Evolutionary conservation across 2,113 vertebrate genomes (phyloP).

Genomic region (Atlantisia rogersi): DNA sequence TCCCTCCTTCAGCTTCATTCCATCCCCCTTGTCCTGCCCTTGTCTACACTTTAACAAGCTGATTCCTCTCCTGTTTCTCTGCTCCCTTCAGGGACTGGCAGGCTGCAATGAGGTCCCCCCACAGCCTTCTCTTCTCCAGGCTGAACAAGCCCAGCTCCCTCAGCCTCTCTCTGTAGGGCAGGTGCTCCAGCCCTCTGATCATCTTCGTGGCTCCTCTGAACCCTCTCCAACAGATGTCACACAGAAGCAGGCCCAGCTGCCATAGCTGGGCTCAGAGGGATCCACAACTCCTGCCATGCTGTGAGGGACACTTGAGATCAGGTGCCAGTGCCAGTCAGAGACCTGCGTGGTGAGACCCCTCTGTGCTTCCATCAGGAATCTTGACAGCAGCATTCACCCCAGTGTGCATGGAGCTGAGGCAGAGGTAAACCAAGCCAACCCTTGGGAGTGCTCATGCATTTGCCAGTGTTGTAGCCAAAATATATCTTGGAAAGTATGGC

Average conservation of each 20-base stretch:
- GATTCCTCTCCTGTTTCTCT: no score
- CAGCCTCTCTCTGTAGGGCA: no score
- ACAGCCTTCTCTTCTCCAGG: no score
- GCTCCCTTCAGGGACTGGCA: no score
- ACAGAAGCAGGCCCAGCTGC: neutral
- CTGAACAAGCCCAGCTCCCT: no score
- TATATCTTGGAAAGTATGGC: neutral
- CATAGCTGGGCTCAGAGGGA: neutral
- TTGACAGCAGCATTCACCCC: neutral
- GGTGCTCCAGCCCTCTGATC: no score
- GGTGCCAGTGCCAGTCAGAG: neutral
- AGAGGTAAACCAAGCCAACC: neutral
- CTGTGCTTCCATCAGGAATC: neutral
- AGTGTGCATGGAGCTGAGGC: neutral
- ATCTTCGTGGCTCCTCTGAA: no score
- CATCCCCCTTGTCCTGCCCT: no score
- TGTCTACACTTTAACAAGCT: no score
- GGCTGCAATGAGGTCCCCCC: no score
- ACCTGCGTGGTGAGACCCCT: rapidly evolving
- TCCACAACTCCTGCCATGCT: rapidly evolving
- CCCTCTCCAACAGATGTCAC: neutral
- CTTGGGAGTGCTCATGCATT: neutral
- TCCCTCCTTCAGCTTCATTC: no score
- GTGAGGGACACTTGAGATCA: neutral
- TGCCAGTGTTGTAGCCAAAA: neutral